Conservation (phyloP, 2,797 vertebrate species). For the Buceros bicornis region DNA sequence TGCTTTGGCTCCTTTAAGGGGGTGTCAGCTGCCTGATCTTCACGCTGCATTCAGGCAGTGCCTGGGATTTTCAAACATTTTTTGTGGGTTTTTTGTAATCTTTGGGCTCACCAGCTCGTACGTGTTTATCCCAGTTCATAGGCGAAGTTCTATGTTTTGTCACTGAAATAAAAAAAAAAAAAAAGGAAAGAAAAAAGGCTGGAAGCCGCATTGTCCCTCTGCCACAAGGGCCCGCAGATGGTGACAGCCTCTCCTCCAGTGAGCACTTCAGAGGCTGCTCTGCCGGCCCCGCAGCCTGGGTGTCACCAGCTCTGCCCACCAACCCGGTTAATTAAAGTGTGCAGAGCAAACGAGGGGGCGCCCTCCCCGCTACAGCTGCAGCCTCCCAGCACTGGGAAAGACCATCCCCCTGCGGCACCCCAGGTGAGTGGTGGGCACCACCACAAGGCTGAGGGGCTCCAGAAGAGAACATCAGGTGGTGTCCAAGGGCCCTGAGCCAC, state of each 20-base stretch:
- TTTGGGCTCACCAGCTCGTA: neutral
- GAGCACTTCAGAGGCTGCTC: neutral
- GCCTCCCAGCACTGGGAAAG: neutral
- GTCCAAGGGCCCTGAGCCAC: no score
- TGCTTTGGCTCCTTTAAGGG: neutral
- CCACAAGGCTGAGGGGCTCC: neutral
- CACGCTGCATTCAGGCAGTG: neutral
- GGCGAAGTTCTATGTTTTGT: neutral
- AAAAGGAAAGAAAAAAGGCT: neutral
- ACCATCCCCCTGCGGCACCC: no score
- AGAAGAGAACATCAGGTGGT: neutral
- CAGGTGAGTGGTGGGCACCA: neutral
- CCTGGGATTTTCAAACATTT: neutral
- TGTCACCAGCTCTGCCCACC: slow-evolving; percentile 1
- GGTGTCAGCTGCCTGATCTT: neutral
- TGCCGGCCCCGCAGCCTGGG: neutral
- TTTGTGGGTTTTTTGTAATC: neutral
- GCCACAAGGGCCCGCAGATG: neutral
- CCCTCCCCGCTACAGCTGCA: neutral
- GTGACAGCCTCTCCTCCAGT: neutral
- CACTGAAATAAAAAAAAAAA: neutral
- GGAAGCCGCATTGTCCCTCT: neutral
- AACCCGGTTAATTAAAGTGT: neutral
- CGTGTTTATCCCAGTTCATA: neutral
- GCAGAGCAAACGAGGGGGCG: neutral